Evolutionary conservation across 2,888 invertebrate species (phyloP).

Genomic region (Volucella zonaria): DNA sequence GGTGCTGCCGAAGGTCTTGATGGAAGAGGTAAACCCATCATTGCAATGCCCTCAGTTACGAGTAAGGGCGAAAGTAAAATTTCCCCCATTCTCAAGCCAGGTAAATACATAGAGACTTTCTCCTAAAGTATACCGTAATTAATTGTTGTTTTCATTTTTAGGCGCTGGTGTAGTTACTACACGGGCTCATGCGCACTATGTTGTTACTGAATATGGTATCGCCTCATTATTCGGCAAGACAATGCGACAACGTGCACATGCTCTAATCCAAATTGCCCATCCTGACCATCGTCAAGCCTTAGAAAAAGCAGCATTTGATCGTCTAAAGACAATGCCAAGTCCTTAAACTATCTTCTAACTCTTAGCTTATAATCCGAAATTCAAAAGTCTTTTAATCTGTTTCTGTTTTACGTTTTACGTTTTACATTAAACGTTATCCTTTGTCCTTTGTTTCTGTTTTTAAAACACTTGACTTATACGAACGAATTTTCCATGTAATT

Average conservation of each 20-base stretch:
- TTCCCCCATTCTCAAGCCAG: slow-evolving; percentile 90
- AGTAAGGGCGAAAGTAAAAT: slow-evolving; percentile 93
- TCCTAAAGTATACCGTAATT: neutral
- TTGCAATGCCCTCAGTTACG: slow-evolving; percentile 92
- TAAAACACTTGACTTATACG: neutral
- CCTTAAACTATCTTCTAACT: slow-evolving; percentile 55
- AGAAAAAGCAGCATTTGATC: slow-evolving; percentile 94
- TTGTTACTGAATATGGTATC: slow-evolving; percentile 96
- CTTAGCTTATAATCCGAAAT: slow-evolving; percentile 26
- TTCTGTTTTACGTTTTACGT: slow-evolving; percentile 9
- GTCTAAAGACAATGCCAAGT: slow-evolving; percentile 89
- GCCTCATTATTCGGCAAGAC: slow-evolving; percentile 95
- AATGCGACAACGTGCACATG: slow-evolving; percentile 94
- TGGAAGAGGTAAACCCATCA: slow-evolving; percentile 94
- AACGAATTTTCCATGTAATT: slow-evolving; percentile 20
- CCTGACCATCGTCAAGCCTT: slow-evolving; percentile 92
- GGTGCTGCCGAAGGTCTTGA: slow-evolving; percentile 94
- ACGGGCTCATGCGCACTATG: slow-evolving; percentile 95
- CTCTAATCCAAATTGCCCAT: slow-evolving; percentile 93
- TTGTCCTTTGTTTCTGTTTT: slow-evolving; percentile 24
- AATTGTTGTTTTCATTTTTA: slow-evolving; percentile 79
- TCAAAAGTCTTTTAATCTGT: slow-evolving; percentile 67
- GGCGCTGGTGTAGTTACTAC: slow-evolving; percentile 97
- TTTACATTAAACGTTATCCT: neutral
- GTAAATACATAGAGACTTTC: slow-evolving; percentile 82